These are phyloP conservation scores for Tetragnatha versicolor DNA, from an alignment of 1,140 invertebrate genomes.

Conservation along the genomic window DNA sequence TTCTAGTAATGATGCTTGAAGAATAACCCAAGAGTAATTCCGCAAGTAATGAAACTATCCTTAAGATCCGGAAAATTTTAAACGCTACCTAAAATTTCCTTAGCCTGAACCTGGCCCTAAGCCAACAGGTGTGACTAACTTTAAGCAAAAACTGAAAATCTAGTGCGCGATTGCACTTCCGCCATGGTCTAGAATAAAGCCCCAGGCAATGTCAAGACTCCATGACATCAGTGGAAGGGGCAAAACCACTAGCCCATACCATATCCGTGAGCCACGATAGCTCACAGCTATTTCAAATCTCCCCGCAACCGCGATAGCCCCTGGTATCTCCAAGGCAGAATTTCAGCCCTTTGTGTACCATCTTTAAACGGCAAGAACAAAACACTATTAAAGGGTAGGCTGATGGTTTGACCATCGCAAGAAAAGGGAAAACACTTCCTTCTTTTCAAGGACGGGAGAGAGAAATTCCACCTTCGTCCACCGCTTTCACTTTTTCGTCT, in stretches of 20 bases:
- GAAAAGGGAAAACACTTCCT: constrained; percentile 50
- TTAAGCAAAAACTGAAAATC: too few species aligned
- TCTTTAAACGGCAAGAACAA: constrained; percentile 16
- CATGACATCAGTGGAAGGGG: neutral
- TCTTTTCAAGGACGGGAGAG: constrained; percentile 34
- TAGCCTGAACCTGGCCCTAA: too few species aligned
- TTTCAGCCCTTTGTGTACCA: neutral
- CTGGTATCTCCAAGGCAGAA: neutral
- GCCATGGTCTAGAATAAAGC: too few species aligned
- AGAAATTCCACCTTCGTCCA: constrained; percentile 28
- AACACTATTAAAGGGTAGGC: constrained; percentile 5
- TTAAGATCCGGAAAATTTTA: too few species aligned
- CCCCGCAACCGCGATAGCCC: neutral
- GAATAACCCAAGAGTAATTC: too few species aligned
- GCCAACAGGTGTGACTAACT: too few species aligned
- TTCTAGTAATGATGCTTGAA: too few species aligned
- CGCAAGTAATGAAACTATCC: too few species aligned
- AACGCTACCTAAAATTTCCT: too few species aligned
- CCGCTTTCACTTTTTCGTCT: constrained; percentile 12
- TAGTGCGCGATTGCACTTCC: too few species aligned
- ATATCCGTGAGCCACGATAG: neutral
- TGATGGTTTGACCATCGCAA: constrained; percentile 17
- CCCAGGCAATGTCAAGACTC: too few species aligned
- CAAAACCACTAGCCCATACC: neutral
- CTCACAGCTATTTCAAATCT: neutral